Base-by-base conservation (phyloP, 2,888 invertebrate species). In the Stenodema calcarata region DNA sequence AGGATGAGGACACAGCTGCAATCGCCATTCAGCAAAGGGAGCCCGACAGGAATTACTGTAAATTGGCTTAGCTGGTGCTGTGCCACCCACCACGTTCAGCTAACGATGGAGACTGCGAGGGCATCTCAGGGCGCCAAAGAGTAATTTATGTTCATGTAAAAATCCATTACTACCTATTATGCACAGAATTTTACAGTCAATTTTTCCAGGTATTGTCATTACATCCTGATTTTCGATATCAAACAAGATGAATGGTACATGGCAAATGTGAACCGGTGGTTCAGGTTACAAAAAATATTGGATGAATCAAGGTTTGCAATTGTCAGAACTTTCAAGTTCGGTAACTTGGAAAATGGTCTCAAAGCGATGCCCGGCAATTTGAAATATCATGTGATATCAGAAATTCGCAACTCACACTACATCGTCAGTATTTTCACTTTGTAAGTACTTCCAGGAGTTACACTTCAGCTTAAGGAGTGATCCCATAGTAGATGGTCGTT, bases 131-230 rank as follows among this genome's bases (percentile, higher is more conserved):
- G n/a, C n/a, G n/a, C n/a, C n/a, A n/a, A n/a, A n/a, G n/a, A n/a
- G n/a, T n/a, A n/a, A n/a, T n/a, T n/a, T n/a, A n/a, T n/a, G n/a
- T n/a, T n/a, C n/a, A n/a, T n/a, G n/a, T n/a, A n/a, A n/a, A n/a
- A n/a, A n/a, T n/a, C n/a, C n/a, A n/a, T n/a, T n/a, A n/a, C n/a
- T 54, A 23, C 23, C 54, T 18, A 47, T 47, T 47, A 14, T n/a
- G n/a, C n/a, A n/a, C n/a, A n/a, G n/a, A n/a, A 69, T 18, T 69
- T 69, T 69, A 16, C n/a, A n/a, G 35, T 35, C 35, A 35, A 35
- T 18, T 27, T 54, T 69, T 84, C 7, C 84, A 84, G 84, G 84
- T 84, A 84, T 44, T 84, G 84, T 28, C 12, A 44, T 23, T 18
- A 47, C 73, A 75, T 84, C 16, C 16, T 73, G 16, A 84, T 84